Evolutionary conservation across 2,113 vertebrate species (phyloP).

Genomic region (Caracal caracal): DNA sequence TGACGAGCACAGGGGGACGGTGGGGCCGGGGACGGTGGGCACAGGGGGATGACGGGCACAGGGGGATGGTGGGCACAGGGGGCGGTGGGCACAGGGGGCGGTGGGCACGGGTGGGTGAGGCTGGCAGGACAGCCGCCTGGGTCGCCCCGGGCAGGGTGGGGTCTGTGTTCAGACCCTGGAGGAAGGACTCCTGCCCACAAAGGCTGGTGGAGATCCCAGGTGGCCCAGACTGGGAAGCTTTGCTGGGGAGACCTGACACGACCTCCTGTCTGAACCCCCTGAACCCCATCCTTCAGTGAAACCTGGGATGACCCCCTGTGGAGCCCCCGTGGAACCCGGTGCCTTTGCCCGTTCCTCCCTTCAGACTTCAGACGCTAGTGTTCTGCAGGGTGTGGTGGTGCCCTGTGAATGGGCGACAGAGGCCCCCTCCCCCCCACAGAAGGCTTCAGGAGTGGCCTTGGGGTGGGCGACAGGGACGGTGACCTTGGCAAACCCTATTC

Average conservation of each 20-base stretch:
- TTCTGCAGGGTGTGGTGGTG: rapidly evolving
- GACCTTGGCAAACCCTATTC: not conserved
- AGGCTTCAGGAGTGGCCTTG: too few relatives aligned
- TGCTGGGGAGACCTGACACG: not conserved
- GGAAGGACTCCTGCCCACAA: not conserved
- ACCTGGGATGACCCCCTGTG: not conserved
- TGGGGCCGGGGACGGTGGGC: constrained; percentile 51
- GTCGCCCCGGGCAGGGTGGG: rapidly evolving
- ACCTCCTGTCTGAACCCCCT: not conserved
- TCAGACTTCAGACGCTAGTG: rapidly evolving
- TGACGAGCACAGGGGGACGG: constrained; percentile 34
- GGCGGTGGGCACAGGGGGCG: not conserved
- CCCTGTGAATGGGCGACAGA: rapidly evolving
- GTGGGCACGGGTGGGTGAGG: not conserved
- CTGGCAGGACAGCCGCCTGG: rapidly evolving
- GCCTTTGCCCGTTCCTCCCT: not conserved
- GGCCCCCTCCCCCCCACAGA: rapidly evolving
- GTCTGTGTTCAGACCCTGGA: not conserved
- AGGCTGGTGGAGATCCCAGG: not conserved
- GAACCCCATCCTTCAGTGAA: not conserved
- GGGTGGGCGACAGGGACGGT: rapidly evolving
- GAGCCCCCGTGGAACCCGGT: not conserved
- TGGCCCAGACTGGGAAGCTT: not conserved
- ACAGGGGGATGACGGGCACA: not conserved
- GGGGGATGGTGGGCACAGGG: not conserved